A percentile compares a stretch with the other conserved stretches of the same genome.
Conservation (phyloP, 2,797 vertebrate species). For the Pristis pectinata region DNA sequence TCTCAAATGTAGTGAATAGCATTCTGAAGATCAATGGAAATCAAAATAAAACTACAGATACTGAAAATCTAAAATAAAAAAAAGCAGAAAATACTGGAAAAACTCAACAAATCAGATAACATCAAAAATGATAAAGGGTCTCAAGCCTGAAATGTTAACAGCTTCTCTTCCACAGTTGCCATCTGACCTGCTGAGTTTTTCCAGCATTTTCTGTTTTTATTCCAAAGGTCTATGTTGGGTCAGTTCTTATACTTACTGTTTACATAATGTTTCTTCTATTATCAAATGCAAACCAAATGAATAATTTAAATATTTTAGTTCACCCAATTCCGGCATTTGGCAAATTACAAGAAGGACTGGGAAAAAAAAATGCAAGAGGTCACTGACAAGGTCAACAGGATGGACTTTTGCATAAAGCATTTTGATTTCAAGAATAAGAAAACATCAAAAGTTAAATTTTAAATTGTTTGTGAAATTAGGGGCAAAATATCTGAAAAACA, state of each 20-base stretch:
- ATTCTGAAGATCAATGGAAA: neutral
- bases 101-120: too few relatives aligned
- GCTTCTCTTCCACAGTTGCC: too few relatives aligned
- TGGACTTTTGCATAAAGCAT: neutral
- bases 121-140: too few relatives aligned
- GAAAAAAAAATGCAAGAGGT: neutral
- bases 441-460: neutral
- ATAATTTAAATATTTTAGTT: neutral
- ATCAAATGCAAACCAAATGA: neutral
- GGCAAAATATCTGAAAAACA: too few relatives aligned
- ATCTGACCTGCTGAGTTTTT: too few relatives aligned
- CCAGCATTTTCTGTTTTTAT: too few relatives aligned
- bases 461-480: neutral
- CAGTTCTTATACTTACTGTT: neutral
- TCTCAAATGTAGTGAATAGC: neutral
- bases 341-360: neutral
- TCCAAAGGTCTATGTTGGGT: neutral
- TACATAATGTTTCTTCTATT: neutral
- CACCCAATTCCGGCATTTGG: neutral
- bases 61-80: too few relatives aligned
- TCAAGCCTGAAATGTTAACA: too few relatives aligned
- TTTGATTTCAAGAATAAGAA: neutral
- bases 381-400: neutral
- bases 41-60: too few relatives aligned
- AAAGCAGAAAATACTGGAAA: too few relatives aligned